Base-by-base conservation (phyloP, 2,797 vertebrate species). In the Phoebastria nigripes region DNA sequence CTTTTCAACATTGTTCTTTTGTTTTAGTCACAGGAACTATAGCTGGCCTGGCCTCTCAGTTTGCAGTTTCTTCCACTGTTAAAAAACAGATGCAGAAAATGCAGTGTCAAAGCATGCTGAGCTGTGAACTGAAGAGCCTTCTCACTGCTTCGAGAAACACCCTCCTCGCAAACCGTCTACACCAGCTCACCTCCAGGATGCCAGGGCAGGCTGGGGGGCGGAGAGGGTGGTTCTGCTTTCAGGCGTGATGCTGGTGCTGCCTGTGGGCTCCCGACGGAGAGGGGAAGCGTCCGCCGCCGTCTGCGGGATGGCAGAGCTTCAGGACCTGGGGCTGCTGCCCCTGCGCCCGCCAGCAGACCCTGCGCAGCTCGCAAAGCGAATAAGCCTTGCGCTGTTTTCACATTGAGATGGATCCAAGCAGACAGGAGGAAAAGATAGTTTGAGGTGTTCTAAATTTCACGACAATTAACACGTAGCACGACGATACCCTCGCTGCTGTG, bases 241-340 rank as follows among this genome's bases (percentile, higher is more conserved):
- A 15, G 76, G 33, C 0, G 0, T 11, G 1, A 15, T 6, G n/a
- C n/a, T 49, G 46, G 37, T 70, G 72, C 72, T 73, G 67, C 33
- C 22, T 0, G 0, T 4, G 29, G 33, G 11, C 28, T 59, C 47
- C 29, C 0, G 1, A 24, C 21, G 7, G 67, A 26, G 29, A 15
- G 29, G n/a, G 35, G 25, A 41, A 8, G 22, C 1, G 0, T 9
- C 17, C 1, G 1, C 73, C 1, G 1, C 28, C 1, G 3, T 14
- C 37, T n/a, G 44, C 0, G 2, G 39, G 63, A 12, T 21, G 39
- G 33, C 67, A 47, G 61, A 69, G 58, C 41, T 55, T 28, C 13
- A 8, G 49, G 15, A 2, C 29, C 54, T 19, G 7, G 69, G 44
- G 46, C 69, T 73, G 77, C 59, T 39, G 65, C 62, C 54, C 52